Conservation (phyloP, 92 coral and sea anemone species). For the Galaxea fascicularis region DNA sequence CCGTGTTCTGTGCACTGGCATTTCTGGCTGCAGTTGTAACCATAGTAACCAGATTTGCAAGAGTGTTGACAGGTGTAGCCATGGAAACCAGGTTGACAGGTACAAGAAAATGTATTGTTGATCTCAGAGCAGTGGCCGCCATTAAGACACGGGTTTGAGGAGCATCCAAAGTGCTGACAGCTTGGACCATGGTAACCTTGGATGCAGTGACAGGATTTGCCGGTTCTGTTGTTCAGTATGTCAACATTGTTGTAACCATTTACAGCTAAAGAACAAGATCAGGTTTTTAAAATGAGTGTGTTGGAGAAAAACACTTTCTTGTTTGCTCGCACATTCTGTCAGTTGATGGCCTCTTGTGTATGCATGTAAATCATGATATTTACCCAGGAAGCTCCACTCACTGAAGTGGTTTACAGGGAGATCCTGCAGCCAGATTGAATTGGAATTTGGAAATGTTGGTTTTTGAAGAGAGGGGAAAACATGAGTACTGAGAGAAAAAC, state of each 20-base stretch:
- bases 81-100: constrained; percentile 81
- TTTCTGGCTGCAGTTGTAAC: constrained; percentile 74
- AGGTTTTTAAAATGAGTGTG: background rate
- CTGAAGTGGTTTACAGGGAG: too few relatives aligned
- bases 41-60: constrained; percentile 87
- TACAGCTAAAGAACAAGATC: background rate
- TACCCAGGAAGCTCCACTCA: too few relatives aligned
- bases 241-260: background rate
- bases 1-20: constrained; percentile 83
- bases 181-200: constrained; percentile 94
- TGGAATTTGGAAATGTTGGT: too few relatives aligned
- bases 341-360: too few relatives aligned
- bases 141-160: constrained; percentile 90
- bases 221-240: background rate
- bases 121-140: constrained; percentile 73
- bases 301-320: background rate
- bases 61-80: constrained; percentile 87
- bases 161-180: constrained; percentile 91
- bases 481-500: too few relatives aligned
- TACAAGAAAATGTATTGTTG: constrained; percentile 61
- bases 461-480: too few relatives aligned
- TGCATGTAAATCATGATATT: too few relatives aligned
- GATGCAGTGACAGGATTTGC: constrained; percentile 77
- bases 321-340: background rate
- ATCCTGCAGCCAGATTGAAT: too few relatives aligned